These are phyloP conservation scores for Xiphophorus maculatus DNA, from an alignment of 2,113 vertebrate genomes.

Conservation along the genomic window DNA sequence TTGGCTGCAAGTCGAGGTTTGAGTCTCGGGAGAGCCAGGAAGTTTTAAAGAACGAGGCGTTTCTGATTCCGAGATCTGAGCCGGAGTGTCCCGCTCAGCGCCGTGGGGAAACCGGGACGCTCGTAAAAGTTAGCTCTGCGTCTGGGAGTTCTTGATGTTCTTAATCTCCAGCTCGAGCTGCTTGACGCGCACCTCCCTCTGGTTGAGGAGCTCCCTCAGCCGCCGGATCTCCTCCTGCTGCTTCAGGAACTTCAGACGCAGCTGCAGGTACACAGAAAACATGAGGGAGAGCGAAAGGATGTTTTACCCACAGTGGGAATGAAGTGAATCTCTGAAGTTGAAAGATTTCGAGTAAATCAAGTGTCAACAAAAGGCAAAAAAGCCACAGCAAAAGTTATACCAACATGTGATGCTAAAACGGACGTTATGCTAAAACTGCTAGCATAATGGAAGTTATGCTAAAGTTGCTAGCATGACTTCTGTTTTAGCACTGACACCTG, in stretches of 20 bases:
- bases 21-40: slow-evolving; percentile 20
- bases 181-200: slow-evolving; percentile 87
- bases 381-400: no score
- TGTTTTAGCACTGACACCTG: no score
- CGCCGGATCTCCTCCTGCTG: slow-evolving; percentile 94
- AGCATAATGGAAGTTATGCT: no score
- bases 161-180: slow-evolving; percentile 91
- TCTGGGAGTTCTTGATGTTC: slow-evolving; percentile 78
- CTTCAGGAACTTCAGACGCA: slow-evolving; percentile 89
- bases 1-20: slow-evolving; percentile 15
- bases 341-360: no score
- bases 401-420: no score
- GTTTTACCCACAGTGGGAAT: not conserved
- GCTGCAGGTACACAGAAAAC: slow-evolving; percentile 74
- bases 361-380: no score
- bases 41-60: slow-evolving; percentile 7
- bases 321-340: no score
- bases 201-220: slow-evolving; percentile 84
- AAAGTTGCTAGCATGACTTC: no score
- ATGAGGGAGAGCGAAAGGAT: not conserved
- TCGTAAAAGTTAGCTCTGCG: slow-evolving; percentile 69
- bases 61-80: slow-evolving; percentile 19
- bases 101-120: not conserved
- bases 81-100: slow-evolving; percentile 16
- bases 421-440: no score